Conservation (phyloP, 1,140 invertebrate genomes). For the Panulirus ornatus region DNA sequence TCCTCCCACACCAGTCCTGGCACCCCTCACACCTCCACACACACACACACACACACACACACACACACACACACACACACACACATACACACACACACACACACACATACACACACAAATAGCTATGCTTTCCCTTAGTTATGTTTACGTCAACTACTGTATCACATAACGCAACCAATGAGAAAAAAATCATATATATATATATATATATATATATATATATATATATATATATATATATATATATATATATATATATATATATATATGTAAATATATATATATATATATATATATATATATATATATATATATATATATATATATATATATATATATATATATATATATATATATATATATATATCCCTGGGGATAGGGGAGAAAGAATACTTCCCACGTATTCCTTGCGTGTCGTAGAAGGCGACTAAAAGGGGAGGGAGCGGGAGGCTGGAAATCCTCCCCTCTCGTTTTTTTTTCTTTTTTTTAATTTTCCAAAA, state of each 20-base stretch:
- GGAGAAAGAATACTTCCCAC: no score
- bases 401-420: no score
- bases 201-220: constrained; percentile 50
- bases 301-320: constrained; percentile 44
- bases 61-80: constrained; percentile 1
- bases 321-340: constrained; percentile 38
- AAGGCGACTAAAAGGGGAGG: no score
- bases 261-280: constrained; percentile 38
- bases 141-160: neutral
- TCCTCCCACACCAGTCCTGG: no score
- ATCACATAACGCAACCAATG: no score
- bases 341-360: no score
- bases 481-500: no score
- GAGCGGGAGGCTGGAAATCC: no score
- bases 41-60: constrained; percentile 14
- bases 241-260: constrained; percentile 30
- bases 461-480: no score
- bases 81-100: constrained; percentile 11
- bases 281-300: constrained; percentile 28
- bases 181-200: constrained; percentile 41
- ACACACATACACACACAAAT: constrained; percentile 40
- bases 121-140: neutral
- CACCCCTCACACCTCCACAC: no score
- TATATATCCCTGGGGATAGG: no score
- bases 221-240: neutral